Evolutionary conservation across 2,797 vertebrate genomes (phyloP), one percentile per base, ranked within the genome.

Genomic region (Amniataba percoides): DNA sequence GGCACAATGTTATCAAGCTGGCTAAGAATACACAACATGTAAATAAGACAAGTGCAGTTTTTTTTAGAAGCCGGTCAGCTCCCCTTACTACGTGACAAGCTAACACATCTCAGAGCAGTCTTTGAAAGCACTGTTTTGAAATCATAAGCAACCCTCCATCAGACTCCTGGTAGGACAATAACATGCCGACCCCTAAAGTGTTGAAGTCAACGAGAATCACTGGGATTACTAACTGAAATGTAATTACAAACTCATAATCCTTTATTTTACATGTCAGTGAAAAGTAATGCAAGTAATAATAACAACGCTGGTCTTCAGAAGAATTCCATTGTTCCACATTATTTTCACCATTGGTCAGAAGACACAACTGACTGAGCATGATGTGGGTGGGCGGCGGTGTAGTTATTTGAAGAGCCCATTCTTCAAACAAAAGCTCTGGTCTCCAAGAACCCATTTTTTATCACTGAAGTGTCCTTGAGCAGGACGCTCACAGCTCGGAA

Each of bases 381-480:
- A 53, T 25, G 52, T 13, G 59, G 27, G 21, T 16, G 42, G 8
- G 3, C 15, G 60, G 48, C 45, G 25, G 8, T 74, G 60, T 36
- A 4, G 45, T 69, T 75, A 56, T 77, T 16, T 69, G 39, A n/a
- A 23, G 59, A 66, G 36, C n/a, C 48, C 62, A 78, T 71, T 73
- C 31, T 67, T 61, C 60, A 81, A 40, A 21, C 31, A 7, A 45
- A 64, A 39, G 62, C 40, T 71, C 42, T 59, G 14, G 65, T 46
- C 68, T 80, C 81, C 81, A 87, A 87, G 81, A 74, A 18, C 71
- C 39, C 23, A 2, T 79, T 68, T 68, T 71, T 68, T 80, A 77
- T 88, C 51, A 34, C 74, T 31, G 7, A 7, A 14, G 51, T 67
- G 84, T 83, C 87, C 87, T 83, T 84, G 84, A 82, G 69, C 63